Conservation (phyloP, 2,888 invertebrate genomes). For the Tetanocera ferruginea region DNA sequence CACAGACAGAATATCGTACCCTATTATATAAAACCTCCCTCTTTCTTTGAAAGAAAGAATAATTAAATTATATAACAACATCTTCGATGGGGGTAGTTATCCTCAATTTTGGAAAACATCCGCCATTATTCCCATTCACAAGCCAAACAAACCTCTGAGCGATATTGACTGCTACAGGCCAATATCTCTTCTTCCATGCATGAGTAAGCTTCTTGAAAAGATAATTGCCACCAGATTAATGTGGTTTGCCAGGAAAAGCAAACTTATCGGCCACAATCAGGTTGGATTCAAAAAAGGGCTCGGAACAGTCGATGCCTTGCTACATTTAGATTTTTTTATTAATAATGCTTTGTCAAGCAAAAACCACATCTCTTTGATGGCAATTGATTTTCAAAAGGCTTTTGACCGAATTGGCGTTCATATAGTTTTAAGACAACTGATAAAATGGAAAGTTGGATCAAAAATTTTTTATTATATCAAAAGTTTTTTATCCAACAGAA, state of each 20-base stretch:
- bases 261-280: neutral
- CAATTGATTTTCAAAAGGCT: neutral
- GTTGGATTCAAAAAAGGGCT: neutral
- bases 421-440: no score
- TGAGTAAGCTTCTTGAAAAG: neutral
- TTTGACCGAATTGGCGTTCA: no score
- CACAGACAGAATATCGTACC: constrained; percentile 17
- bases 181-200: no score
- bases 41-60: neutral
- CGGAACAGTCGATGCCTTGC: neutral
- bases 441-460: neutral
- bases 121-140: constrained; percentile 21
- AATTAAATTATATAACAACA: constrained; percentile 14
- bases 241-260: neutral
- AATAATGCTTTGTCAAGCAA: neutral
- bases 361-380: neutral
- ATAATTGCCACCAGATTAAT: neutral
- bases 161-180: neutral
- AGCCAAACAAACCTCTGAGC: neutral
- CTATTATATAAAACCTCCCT: constrained; percentile 17
- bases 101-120: constrained; percentile 27
- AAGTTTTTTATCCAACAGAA: neutral
- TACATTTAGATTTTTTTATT: neutral
- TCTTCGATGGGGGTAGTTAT: neutral
- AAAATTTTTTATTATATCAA: constrained; percentile 10